Evolutionary conservation across 2,113 vertebrate species (phyloP), one percentile per base, ranked within the genome.

Genomic region (Tyrannus savana): DNA sequence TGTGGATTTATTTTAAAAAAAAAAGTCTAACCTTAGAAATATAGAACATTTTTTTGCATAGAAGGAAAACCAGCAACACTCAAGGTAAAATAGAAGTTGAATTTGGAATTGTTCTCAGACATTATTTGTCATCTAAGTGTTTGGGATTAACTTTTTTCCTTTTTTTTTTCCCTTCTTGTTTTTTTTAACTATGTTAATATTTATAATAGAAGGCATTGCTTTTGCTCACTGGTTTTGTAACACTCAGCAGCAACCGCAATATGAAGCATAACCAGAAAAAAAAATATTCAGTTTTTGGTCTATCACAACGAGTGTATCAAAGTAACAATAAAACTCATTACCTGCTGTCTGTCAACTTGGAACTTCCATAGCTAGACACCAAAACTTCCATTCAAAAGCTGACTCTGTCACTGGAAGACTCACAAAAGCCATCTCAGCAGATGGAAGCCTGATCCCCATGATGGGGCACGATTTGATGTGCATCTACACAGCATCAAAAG

Each of bases 381-480:
- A 9, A 17, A 4, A 1, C 5, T 19, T 74, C 21, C 31, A 0
- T 46, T 80, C 14, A 52, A 44, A 17, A 46, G 6, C 42, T 59
- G 31, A 35, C 4, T 84, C 35, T 39, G 6, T 37, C 2, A 1
- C 14, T 73, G 31, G 12, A 81, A 77, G 10, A 35, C 19, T 91
- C 30, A 52, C 4, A 1, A 10, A 72, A 35, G 2, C 6, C 8
- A n/a, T 16, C 23, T 39, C 7, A 41, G n/a, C 25, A 68, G 17
- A 28, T 12, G 6, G 33, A 53, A 66, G 8, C 3, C 7, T 37
- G 16, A 37, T 80, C 10, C 10, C 4, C 5, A 3, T 33, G 19
- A 41, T 5, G 2, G 3, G 4, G 4, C 19, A 52, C 8, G 8
- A 44, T 2, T 42, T 59, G 9, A 2, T 4, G 8, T 31, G 6